phyloP scores from a whole-genome alignment of 2,797 vertebrate genomes.

The Hyperoplus immaculatus region DNA sequence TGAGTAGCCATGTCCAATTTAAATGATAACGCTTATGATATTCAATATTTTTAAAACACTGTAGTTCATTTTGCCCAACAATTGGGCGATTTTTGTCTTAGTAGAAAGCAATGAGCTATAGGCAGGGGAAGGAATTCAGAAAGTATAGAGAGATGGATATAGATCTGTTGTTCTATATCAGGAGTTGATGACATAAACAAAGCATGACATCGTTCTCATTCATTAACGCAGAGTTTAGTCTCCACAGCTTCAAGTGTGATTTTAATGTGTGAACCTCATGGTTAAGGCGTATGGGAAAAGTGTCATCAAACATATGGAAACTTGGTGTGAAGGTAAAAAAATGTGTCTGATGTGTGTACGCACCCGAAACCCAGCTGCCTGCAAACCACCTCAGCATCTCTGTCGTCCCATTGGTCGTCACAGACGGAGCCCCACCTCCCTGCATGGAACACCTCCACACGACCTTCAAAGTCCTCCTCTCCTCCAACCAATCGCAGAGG shows the following conservation, averaged over 20 bases:
- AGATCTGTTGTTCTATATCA: not conserved
- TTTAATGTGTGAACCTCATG: not conserved
- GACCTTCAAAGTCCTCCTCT: constrained; percentile 89
- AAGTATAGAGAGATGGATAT: not conserved
- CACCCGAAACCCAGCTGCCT: constrained; percentile 87
- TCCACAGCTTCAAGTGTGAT: not conserved
- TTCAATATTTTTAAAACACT: not conserved
- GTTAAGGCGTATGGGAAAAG: not conserved
- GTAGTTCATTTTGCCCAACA: not conserved
- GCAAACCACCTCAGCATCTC: constrained; percentile 88
- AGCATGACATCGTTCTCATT: too few species aligned
- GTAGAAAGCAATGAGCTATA: not conserved
- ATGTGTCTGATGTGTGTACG: constrained; percentile 8
- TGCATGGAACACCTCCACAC: constrained; percentile 84
- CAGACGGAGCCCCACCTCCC: constrained; percentile 87
- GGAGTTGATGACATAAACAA: not conserved
- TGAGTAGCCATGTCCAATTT: not conserved
- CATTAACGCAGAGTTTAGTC: not conserved
- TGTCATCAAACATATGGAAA: not conserved
- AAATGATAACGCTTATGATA: not conserved
- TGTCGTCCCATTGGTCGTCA: constrained; percentile 90
- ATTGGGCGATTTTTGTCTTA: not conserved
- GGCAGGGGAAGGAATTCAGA: not conserved
- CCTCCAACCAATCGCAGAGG: constrained; percentile 91
- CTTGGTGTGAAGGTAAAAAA: not conserved